Conservation (phyloP, 2,888 invertebrate genomes). For the Ischnus inquisitorius region DNA sequence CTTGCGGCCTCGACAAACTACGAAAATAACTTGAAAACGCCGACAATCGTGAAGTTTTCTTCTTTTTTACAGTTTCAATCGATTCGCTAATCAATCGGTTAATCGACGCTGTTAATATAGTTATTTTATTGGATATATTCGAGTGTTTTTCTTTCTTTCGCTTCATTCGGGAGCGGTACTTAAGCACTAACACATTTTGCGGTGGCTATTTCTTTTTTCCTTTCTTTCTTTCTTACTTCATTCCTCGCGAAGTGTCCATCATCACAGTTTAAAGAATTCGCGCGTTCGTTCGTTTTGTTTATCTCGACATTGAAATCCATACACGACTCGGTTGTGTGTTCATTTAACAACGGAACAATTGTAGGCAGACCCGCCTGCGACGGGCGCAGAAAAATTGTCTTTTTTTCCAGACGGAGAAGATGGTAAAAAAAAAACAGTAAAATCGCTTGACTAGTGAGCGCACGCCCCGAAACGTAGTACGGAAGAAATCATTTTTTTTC, state of each 20-base stretch:
- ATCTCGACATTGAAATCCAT: slow-evolving; percentile 64
- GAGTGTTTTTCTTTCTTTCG: not conserved
- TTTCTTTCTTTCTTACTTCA: slow-evolving; percentile 19
- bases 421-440: slow-evolving; percentile 78
- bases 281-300: slow-evolving; percentile 46
- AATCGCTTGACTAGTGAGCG: slow-evolving; percentile 85
- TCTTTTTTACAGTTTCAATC: not conserved
- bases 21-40: not conserved
- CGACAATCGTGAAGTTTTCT: no score
- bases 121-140: slow-evolving; percentile 53
- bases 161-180: slow-evolving; percentile 13
- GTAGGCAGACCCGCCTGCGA: slow-evolving; percentile 41
- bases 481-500: slow-evolving; percentile 68
- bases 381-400: slow-evolving; percentile 12
- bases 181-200: slow-evolving; percentile 64
- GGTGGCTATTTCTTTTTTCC: slow-evolving; percentile 62
- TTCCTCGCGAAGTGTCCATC: slow-evolving; percentile 68
- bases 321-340: slow-evolving; percentile 22
- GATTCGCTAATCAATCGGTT: slow-evolving; percentile 30
- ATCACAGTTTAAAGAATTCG: slow-evolving; percentile 79
- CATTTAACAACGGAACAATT: slow-evolving; percentile 46
- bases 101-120: slow-evolving; percentile 43
- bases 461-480: slow-evolving; percentile 80
- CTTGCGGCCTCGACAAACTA: not conserved
- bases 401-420: slow-evolving; percentile 60